Base-by-base conservation (phyloP, 2,797 vertebrate genomes). In the Coccyzus lansbergi region DNA sequence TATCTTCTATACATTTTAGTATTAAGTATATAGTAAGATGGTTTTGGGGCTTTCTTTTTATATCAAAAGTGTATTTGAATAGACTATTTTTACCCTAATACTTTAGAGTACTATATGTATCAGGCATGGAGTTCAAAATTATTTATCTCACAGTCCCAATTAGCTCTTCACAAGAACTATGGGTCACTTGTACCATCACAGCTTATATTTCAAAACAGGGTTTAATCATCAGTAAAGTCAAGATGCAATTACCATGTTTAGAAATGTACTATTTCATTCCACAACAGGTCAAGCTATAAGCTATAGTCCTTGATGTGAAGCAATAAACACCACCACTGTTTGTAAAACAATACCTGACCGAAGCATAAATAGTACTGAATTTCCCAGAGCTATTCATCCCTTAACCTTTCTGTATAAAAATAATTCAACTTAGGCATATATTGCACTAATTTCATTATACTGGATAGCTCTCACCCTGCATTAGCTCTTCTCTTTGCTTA, bases 371-470 rank as follows among this genome's bases (percentile, higher is more conserved):
- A 93, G 93, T 94, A 92, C 77, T 76, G 75, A 82, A 86, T 70
- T 94, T 92, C 93, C 94, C 83, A 84, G 8, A 97, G 91, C 95
- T 92, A 81, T 77, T 96, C n/a, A 67, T 91, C 80, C 71, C 74
- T 95, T 86, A 92, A 94, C 40, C 29, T 51, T 93, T 94, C 92
- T 7, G 6, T 97, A 97, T 21, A 97, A 97, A 97, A 97, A 97
- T 97, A 97, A 87, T 84, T 96, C 91, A 90, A 58, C 24, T 93
- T 70, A 72, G 64, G 87, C 89, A 88, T 95, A 95, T 96, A 97
- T 97, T 97, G 96, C 95, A 97, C 95, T 94, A 84, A 60, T 93
- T 91, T 94, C 83, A 72, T 88, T 77, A 82, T 82, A 87, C 88
- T 75, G 81, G 60, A 91, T 89, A 90, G 60, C 44, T 95, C 90